Evolutionary conservation across 2,797 vertebrate genomes (phyloP).

Genomic region (Neosilurus hyrtlii): DNA sequence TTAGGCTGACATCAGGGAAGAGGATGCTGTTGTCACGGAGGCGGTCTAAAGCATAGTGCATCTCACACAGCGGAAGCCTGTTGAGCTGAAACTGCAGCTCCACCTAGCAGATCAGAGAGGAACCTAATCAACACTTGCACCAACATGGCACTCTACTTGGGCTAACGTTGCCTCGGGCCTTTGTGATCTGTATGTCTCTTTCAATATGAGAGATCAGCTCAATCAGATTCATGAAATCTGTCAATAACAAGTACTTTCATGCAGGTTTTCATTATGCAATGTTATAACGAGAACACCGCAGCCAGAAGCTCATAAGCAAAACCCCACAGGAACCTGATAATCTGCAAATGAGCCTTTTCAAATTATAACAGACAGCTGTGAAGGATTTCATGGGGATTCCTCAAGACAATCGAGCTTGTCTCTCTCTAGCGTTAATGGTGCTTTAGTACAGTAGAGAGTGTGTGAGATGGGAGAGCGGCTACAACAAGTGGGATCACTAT

Average conservation of each 20-base stretch:
- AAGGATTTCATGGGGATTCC: conserved; percentile 39
- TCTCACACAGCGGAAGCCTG: conserved; percentile 96
- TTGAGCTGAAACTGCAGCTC: conserved; percentile 99
- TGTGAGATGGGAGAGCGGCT: neutral
- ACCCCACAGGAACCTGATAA: neutral
- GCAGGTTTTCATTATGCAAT: neutral
- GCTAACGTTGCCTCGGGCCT: neutral
- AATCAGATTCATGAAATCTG: neutral
- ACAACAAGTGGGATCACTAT: conserved; percentile 33
- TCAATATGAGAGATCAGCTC: neutral
- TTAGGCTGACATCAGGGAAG: conserved; percentile 88
- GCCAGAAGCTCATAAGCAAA: conserved; percentile 10
- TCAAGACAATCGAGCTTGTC: conserved; percentile 25
- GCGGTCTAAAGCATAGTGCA: conserved; percentile 98
- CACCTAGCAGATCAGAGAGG: conserved; percentile 74
- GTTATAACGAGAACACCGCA: conserved; percentile 2
- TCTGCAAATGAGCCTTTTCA: conserved; percentile 39
- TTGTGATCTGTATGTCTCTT: neutral
- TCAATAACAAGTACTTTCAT: neutral
- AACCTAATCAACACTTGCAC: conserved; percentile 7
- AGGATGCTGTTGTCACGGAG: conserved; percentile 92
- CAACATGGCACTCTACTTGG: neutral
- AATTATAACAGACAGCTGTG: conserved; percentile 33
- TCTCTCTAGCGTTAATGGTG: conserved; percentile 6
- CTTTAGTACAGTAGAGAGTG: conserved; percentile 18